phyloP scores from a whole-genome alignment of 2,113 vertebrate genomes.

The Ivindomyrus marchei region DNA sequence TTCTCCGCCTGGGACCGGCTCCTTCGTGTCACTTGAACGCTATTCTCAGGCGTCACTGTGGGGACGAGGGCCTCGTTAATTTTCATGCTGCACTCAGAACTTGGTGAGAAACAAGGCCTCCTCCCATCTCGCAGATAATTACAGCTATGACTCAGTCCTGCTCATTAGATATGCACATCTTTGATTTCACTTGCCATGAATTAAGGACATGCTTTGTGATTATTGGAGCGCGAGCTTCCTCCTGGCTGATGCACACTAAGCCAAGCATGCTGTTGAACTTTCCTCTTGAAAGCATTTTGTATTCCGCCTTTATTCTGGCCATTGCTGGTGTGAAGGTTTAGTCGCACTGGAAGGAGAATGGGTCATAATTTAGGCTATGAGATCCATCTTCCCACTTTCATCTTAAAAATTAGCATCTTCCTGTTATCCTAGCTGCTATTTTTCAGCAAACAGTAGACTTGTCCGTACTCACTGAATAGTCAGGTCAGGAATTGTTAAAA shows the following conservation, averaged over 20 bases:
- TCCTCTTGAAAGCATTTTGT: constrained; percentile 3
- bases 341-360: not conserved
- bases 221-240: not conserved
- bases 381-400: not conserved
- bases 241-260: not conserved
- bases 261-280: not conserved
- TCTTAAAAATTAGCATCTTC: not conserved
- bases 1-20: not conserved
- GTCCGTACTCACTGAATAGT: not conserved
- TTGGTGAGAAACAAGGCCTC: not conserved
- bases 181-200: constrained; percentile 2
- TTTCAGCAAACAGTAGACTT: not conserved
- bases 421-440: not conserved
- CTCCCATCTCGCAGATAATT: not conserved
- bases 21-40: not conserved
- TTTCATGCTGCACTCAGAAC: not conserved
- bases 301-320: not conserved
- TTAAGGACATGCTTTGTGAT: constrained; percentile 3
- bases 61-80: not conserved
- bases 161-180: not conserved
- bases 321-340: not conserved
- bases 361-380: not conserved
- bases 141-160: constrained; percentile 3
- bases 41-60: not conserved
- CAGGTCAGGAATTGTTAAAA: not conserved